A percentile compares a stretch with the other conserved stretches of the same genome.
Evolutionary conservation across 2,797 vertebrate genomes (phyloP).

Genomic region (Sebastes flavidus): DNA sequence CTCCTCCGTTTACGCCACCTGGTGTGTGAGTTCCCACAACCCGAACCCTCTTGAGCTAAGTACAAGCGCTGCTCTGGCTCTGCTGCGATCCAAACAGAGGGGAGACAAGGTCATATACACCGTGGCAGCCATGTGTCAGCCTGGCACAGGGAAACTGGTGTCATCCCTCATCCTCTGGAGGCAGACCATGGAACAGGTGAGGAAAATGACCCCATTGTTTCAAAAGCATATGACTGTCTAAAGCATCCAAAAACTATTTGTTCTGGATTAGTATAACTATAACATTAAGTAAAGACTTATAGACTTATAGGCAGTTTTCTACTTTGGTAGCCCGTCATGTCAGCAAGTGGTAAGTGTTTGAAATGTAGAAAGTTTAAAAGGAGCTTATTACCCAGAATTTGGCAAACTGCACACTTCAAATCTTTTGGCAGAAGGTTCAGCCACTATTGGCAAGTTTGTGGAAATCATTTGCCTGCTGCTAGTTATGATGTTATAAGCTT

Average conservation of each 20-base stretch:
- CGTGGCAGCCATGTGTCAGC: conserved; percentile 91
- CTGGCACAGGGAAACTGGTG: conserved; percentile 91
- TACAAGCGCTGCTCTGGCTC: conserved; percentile 91
- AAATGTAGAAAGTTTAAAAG: conserved; percentile 32
- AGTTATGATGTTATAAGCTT: conserved; percentile 7
- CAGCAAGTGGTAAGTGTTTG: background rate
- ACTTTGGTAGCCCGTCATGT: background rate
- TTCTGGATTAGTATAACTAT: background rate
- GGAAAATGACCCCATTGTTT: conserved; percentile 7
- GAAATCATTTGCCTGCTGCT: background rate
- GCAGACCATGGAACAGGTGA: conserved; percentile 91
- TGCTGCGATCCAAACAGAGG: conserved; percentile 93
- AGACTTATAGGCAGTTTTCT: background rate
- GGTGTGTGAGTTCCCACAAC: conserved; percentile 94
- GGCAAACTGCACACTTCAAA: conserved; percentile 1
- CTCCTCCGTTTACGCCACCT: conserved; percentile 93
- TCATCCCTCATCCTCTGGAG: conserved; percentile 93
- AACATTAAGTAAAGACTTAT: background rate
- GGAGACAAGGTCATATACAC: conserved; percentile 90
- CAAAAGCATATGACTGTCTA: background rate
- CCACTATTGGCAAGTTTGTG: conserved; percentile 13
- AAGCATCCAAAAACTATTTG: background rate
- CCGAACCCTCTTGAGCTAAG: conserved; percentile 93
- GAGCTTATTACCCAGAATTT: conserved; percentile 17
- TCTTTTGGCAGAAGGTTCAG: conserved; percentile 26